phyloP scores from a whole-genome alignment of 2,113 vertebrate species.

The Triplophysa dalaica region DNA sequence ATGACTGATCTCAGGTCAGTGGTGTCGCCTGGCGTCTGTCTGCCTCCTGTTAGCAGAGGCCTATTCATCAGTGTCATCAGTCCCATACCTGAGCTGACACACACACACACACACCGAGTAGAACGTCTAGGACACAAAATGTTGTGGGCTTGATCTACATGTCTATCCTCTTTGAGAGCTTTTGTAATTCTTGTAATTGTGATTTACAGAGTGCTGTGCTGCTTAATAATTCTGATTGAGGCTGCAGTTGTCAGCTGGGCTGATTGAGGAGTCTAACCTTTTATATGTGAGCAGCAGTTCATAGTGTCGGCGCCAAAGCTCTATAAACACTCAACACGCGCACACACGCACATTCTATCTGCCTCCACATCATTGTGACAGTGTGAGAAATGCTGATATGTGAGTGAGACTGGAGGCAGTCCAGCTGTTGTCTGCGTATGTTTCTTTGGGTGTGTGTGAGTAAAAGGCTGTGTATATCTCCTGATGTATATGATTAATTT shows the following conservation, averaged over 20 bases:
- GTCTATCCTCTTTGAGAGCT: not conserved
- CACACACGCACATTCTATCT: conserved; percentile 17
- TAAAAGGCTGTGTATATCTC: conserved; percentile 4
- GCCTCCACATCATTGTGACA: conserved; percentile 37
- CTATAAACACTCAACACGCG: conserved; percentile 66
- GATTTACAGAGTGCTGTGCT: conserved; percentile 24
- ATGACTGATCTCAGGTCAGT: conserved; percentile 68
- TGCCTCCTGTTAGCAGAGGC: conserved; percentile 67
- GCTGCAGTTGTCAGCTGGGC: conserved; percentile 57
- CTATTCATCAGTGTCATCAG: conserved; percentile 65
- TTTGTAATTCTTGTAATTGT: conserved; percentile 7
- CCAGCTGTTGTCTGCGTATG: conserved; percentile 62
- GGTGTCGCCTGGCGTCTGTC: conserved; percentile 69
- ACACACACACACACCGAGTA: not conserved
- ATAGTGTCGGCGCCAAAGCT: conserved; percentile 69
- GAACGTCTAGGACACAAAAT: not conserved
- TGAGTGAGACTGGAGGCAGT: conserved; percentile 65
- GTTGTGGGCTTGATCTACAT: not conserved
- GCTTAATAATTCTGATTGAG: conserved; percentile 48
- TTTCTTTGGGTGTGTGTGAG: conserved; percentile 8
- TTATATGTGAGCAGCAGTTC: conserved; percentile 61
- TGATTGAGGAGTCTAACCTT: conserved; percentile 70
- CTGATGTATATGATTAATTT: conserved; percentile 20
- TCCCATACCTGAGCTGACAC: conserved; percentile 40
- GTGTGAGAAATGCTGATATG: conserved; percentile 31